Conservation (phyloP, 1,140 invertebrate species). For the Drosophila oshimai region DNA sequence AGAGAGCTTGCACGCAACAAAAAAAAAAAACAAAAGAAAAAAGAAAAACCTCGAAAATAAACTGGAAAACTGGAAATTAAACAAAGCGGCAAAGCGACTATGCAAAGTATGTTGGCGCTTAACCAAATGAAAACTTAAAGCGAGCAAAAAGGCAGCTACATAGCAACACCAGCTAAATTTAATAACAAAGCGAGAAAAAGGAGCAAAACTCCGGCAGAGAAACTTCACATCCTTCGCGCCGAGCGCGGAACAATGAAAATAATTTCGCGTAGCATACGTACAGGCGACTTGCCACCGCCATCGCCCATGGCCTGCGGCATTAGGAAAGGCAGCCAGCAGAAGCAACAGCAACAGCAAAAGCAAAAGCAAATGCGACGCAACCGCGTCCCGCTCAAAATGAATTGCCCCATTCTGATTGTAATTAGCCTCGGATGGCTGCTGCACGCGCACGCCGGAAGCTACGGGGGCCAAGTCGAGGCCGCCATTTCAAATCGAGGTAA, state of each 20-base stretch:
- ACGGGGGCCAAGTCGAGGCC: constrained; percentile 54
- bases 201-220: constrained; percentile 3
- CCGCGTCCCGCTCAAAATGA: constrained; percentile 59
- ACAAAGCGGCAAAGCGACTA: constrained; percentile 51
- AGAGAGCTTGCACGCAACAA: constrained; percentile 15
- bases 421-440: constrained; percentile 79
- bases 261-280: constrained; percentile 71
- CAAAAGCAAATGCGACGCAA: no score
- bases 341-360: no score
- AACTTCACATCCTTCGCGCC: constrained; percentile 13
- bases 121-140: constrained; percentile 54
- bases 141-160: constrained; percentile 4
- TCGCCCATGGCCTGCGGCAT: background rate
- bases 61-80: constrained; percentile 48
- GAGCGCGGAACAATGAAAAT: constrained; percentile 69
- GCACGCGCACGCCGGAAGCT: constrained; percentile 49
- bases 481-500: constrained; percentile 83
- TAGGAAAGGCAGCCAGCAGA: constrained; percentile 14
- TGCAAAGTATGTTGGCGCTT: constrained; percentile 49
- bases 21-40: no score
- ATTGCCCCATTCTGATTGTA: constrained; percentile 82
- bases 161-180: constrained; percentile 29
- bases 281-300: constrained; percentile 17
- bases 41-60: constrained; percentile 33
- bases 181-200: constrained; percentile 7